Evolutionary conservation across 2,888 invertebrate species (phyloP), one percentile per base, ranked within the genome.

Genomic region (Archips crataeganus): DNA sequence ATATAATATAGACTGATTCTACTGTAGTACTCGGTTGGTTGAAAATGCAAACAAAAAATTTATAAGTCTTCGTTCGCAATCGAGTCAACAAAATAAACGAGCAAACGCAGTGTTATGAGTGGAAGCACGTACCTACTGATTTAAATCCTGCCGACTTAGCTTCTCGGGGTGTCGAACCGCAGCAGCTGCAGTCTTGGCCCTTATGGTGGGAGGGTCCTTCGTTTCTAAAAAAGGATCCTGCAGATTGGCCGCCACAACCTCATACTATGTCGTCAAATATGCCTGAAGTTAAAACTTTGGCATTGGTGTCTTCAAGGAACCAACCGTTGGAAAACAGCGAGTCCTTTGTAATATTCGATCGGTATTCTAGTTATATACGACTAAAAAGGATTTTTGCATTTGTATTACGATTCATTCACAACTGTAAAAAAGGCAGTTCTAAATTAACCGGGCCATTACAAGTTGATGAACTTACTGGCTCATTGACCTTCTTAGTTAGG

Each of bases 351-450:
- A 23, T 11, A 13, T 63, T 63, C 15, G 63, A 63, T 47, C 11
- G 47, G 15, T 32, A 63, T 63, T 65, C 64, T 6, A 51, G 39
- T 39, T 65, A 39, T 34, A 9, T 39, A 36, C n/a, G 47, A 11
- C 9, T 64, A 47, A 64, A 64, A 49, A 64, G 63, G n/a, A 64
- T 64, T 34, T 64, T 47, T 34, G 63, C 63, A 3, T 64, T 34
- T 47, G 63, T 64, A 1, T 34, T 64, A 5, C 32, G 63, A 5
- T 64, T 64, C 32, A 36, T 51, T 36, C 36, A 39, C 15, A 65
- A 65, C 15, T 51, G 65, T n/a, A 65, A 15, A 15, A 51, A 39
- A n/a, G 36, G 9, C 9, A 54, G 9, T 10, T 34, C 15, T 2
- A 65, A 36, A 9, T 36, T 54, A 39, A 57, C n/a, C 36, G 64